phyloP scores from a whole-genome alignment of 2,797 vertebrate species.

The Eleutherodactylus coqui region DNA sequence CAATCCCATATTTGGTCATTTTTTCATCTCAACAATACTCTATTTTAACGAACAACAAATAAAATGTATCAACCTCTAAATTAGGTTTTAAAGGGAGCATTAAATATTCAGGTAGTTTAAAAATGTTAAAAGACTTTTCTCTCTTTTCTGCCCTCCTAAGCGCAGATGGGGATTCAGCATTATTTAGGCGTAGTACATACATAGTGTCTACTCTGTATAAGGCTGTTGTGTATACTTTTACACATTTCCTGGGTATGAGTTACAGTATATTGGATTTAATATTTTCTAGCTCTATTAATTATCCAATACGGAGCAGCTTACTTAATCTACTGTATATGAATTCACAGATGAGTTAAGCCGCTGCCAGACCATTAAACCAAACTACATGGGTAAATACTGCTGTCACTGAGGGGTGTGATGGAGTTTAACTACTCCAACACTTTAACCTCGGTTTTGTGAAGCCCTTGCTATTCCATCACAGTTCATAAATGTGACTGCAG shows the following conservation, averaged over 20 bases:
- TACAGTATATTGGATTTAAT: slow-evolving; percentile 63
- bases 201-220: not conserved
- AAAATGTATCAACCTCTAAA: not conserved
- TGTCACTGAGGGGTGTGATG: slow-evolving; percentile 74
- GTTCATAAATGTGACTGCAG: slow-evolving; percentile 79
- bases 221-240: not conserved
- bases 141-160: not conserved
- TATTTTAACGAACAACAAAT: no score
- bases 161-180: not conserved
- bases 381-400: slow-evolving; percentile 78
- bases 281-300: slow-evolving; percentile 69
- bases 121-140: not conserved
- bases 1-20: no score
- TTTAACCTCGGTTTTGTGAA: slow-evolving; percentile 72
- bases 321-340: slow-evolving; percentile 79
- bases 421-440: slow-evolving; percentile 75
- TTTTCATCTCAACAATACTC: no score
- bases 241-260: slow-evolving; percentile 67
- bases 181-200: not conserved
- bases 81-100: not conserved
- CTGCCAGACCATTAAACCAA: slow-evolving; percentile 78
- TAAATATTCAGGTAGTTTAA: not conserved
- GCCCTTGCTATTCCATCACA: slow-evolving; percentile 75
- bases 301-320: slow-evolving; percentile 73
- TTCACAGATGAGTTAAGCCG: slow-evolving; percentile 78